Percentiles rank a stretch among this genome's conserved stretches.
Evolutionary conservation across 2,113 vertebrate genomes (phyloP).

Genomic region (Seriola rivoliana): DNA sequence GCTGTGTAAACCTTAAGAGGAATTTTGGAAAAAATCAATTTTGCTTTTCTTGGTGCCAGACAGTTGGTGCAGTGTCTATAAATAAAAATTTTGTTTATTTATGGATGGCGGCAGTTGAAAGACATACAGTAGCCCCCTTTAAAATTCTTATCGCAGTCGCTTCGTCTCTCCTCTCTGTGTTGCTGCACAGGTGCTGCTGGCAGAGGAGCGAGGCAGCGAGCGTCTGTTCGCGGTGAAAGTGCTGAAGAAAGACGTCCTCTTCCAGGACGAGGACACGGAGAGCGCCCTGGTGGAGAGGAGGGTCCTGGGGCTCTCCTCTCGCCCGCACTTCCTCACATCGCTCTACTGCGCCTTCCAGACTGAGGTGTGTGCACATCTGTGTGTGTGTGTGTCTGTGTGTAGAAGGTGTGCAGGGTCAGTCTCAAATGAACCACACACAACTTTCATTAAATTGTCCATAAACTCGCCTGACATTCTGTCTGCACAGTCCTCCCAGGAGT

Average conservation of each 20-base stretch:
- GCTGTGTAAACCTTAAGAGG: neutral
- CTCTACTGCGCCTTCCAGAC: constrained; percentile 94
- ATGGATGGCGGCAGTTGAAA: constrained; percentile 5
- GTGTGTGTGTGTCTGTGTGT: constrained; percentile 71
- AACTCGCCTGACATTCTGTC: constrained; percentile 54
- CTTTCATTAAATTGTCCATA: constrained; percentile 57
- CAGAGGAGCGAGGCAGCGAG: constrained; percentile 89
- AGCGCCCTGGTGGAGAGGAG: constrained; percentile 94
- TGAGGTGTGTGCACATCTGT: constrained; percentile 79
- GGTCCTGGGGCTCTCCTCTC: constrained; percentile 87
- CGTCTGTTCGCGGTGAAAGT: constrained; percentile 92
- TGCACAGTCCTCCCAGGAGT: constrained; percentile 48
- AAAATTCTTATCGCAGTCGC: neutral
- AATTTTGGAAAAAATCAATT: neutral
- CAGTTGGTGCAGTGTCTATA: neutral
- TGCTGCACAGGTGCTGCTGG: constrained; percentile 88
- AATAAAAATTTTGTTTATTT: constrained; percentile 39
- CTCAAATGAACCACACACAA: constrained; percentile 43
- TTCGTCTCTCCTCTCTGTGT: neutral
- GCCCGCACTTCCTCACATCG: constrained; percentile 92
- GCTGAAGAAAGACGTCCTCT: constrained; percentile 94
- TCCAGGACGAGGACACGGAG: constrained; percentile 94
- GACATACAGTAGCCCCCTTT: neutral
- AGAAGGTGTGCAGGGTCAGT: neutral
- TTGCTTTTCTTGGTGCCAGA: neutral